Percentiles rank a stretch among this genome's conserved stretches.
Conservation (phyloP, 2,888 invertebrate species). For the Archips xylosteana region DNA sequence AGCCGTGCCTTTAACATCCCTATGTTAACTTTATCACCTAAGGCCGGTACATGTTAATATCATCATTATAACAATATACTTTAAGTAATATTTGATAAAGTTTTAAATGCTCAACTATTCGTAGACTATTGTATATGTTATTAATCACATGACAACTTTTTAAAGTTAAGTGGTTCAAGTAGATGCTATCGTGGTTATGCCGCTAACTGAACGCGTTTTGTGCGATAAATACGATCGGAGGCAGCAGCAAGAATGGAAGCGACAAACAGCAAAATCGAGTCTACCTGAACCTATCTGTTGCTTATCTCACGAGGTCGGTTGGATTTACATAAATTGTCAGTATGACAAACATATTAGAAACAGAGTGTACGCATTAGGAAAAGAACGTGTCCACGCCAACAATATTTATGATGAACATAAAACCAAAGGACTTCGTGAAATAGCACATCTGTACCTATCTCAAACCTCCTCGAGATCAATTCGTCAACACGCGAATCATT, state of each 20-base stretch:
- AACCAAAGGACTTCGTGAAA: slow-evolving; percentile 1
- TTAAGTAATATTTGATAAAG: slow-evolving; percentile 71
- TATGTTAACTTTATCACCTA: slow-evolving; percentile 68
- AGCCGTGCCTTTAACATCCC: slow-evolving; percentile 73
- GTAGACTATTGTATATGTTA: slow-evolving; percentile 70
- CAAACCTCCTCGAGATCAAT: slow-evolving; percentile 4
- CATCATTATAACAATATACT: slow-evolving; percentile 77
- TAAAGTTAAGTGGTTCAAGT: slow-evolving; percentile 39
- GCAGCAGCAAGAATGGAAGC: slow-evolving; percentile 28
- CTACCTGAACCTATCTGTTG: slow-evolving; percentile 2
- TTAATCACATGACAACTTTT: slow-evolving; percentile 65
- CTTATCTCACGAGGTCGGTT: neutral
- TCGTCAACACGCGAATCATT: slow-evolving; percentile 7
- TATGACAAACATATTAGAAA: neutral
- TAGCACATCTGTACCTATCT: neutral
- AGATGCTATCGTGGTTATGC: slow-evolving; percentile 9
- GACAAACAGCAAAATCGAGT: slow-evolving; percentile 3
- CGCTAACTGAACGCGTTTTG: slow-evolving; percentile 15
- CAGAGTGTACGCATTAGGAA: no score
- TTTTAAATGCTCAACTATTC: slow-evolving; percentile 77
- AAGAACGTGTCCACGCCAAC: no score
- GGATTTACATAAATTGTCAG: neutral
- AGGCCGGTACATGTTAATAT: slow-evolving; percentile 81
- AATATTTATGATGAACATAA: neutral
- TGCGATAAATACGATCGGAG: slow-evolving; percentile 23